These are phyloP conservation scores for Scylla paramamosain DNA, from an alignment of 1,140 invertebrate genomes.

Conservation along the genomic window DNA sequence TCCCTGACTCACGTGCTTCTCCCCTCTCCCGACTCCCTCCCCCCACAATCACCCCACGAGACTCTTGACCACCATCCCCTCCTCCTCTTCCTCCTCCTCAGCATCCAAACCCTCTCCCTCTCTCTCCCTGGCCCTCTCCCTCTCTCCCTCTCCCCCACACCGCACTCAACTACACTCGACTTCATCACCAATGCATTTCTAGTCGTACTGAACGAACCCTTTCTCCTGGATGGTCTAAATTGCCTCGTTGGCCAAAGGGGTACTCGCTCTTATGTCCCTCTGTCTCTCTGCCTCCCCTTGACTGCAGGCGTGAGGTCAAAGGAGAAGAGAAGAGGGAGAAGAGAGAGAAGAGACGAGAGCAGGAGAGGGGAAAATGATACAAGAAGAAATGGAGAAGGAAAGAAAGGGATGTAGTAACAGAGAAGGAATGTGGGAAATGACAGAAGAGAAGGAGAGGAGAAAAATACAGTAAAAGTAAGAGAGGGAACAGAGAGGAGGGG, in stretches of 20 bases:
- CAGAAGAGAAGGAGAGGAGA: no score
- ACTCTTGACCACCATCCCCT: no score
- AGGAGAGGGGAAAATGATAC: no score
- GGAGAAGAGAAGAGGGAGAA: background rate
- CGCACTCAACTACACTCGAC: background rate
- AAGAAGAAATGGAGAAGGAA: background rate
- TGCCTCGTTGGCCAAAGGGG: background rate
- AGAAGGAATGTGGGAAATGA: background rate
- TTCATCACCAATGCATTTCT: background rate
- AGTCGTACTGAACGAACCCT: background rate
- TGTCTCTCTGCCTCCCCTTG: background rate
- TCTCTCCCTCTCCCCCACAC: background rate
- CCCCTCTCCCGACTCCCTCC: background rate
- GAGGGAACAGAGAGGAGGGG: background rate
- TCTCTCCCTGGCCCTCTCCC: no score
- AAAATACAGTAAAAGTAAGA: background rate
- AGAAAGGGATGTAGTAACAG: background rate
- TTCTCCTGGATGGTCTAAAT: background rate
- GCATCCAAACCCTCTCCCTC: background rate
- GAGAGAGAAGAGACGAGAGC: background rate
- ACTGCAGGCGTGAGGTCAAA: constrained; percentile 7
- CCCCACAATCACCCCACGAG: background rate
- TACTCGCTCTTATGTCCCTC: background rate
- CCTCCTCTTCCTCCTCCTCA: background rate
- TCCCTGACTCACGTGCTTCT: background rate